phyloP scores from a whole-genome alignment of 2,888 invertebrate species.

The Leptarthrus brevirostris region DNA sequence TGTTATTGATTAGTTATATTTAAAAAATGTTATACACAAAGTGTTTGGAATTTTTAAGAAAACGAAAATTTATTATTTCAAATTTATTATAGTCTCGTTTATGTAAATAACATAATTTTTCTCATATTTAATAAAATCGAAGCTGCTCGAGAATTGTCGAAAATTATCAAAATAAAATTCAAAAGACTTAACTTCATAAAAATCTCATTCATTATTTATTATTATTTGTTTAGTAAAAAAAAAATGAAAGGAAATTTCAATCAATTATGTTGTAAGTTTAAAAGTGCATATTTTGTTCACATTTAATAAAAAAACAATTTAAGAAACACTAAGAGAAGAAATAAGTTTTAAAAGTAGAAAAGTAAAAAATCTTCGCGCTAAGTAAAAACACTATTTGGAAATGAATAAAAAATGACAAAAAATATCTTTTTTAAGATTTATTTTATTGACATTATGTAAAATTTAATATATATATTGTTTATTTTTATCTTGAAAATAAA shows the following conservation, averaged over 20 bases:
- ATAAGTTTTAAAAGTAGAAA: slow-evolving; percentile 43
- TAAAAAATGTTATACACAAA: slow-evolving; percentile 48
- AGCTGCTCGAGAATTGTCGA: slow-evolving; percentile 51
- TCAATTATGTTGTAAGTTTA: slow-evolving; percentile 11
- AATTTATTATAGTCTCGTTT: slow-evolving; percentile 24
- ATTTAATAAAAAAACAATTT: slow-evolving; percentile 8
- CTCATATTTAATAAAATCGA: neutral
- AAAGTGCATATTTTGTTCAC: neutral
- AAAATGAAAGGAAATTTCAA: slow-evolving; percentile 15
- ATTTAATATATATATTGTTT: slow-evolving; percentile 66
- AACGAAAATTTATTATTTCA: slow-evolving; percentile 17
- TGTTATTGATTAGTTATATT: slow-evolving; percentile 47
- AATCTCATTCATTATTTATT: slow-evolving; percentile 15
- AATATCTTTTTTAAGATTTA: slow-evolving; percentile 66
- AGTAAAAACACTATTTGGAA: slow-evolving; percentile 49
- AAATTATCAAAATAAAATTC: slow-evolving; percentile 44
- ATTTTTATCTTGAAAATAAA: slow-evolving; percentile 68
- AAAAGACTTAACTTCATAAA: slow-evolving; percentile 41
- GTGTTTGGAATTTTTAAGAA: slow-evolving; percentile 44
- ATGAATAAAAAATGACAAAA: slow-evolving; percentile 58
- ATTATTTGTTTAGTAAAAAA: slow-evolving; percentile 2
- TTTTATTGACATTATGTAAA: slow-evolving; percentile 63
- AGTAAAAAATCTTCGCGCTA: slow-evolving; percentile 41
- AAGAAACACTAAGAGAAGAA: slow-evolving; percentile 18
- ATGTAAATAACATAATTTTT: slow-evolving; percentile 39